Evolutionary conservation across 2,797 vertebrate species (phyloP), one percentile per base, ranked within the genome.

Genomic region (Clamator glandarius): DNA sequence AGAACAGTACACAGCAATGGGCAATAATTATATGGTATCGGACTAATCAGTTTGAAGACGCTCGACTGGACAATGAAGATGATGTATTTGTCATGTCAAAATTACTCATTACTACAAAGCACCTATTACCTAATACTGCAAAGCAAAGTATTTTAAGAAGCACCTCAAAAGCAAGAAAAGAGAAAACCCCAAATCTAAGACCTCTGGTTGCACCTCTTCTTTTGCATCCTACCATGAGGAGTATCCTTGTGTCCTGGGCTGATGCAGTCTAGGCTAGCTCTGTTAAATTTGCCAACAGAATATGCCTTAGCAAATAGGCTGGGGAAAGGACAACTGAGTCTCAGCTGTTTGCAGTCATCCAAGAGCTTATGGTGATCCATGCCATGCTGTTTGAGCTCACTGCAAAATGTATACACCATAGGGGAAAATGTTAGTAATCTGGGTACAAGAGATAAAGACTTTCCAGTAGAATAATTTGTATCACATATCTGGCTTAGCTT

Each of bases 381-480:
- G 36, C 67, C 81, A 86, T 2, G 15, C 63, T 83, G 66, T 84
- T 90, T 84, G 69, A 74, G 36, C 64, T 95, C 0, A 0, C 59
- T 90, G 83, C 33, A 94, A 92, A 91, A 90, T 50, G 48, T 42
- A 79, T 63, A 64, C 83, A 90, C 80, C 86, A 95, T 92, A 55
- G 57, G 84, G 87, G 74, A 82, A 94, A 95, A 93, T n/a, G 48
- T 73, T 89, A 92, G 93, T 84, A 89, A 94, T 92, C 55, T 84
- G 92, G 74, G 77, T 67, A 91, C 80, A 86, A 92, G 44, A 92
- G 48, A 68, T 94, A 87, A 78, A 94, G 64, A 46, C 70, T 93
- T 95, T 94, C 86, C 1, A 0, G 90, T 73, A 92, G 90, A 96
- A 95, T 90, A 93, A 95, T 73, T 77, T 66, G 61, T 70, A 87